Evolutionary conservation across 1,140 invertebrate genomes (phyloP).

Genomic region (Papilio helenus): DNA sequence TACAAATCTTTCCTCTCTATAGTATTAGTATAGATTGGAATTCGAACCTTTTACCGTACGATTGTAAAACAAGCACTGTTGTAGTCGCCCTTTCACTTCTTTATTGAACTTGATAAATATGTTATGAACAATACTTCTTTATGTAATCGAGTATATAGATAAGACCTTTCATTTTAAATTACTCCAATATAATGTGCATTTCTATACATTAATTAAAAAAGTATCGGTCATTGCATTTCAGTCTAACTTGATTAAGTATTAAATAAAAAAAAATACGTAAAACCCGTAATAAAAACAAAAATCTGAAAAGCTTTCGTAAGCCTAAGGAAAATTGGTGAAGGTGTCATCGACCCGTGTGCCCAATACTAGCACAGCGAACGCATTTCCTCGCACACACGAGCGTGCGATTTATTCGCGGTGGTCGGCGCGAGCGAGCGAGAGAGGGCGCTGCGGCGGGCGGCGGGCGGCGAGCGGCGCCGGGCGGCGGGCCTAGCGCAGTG

Average conservation of each 20-base stretch:
- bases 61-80: background rate
- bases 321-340: slow-evolving; percentile 68
- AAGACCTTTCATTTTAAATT: background rate
- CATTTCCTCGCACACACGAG: slow-evolving; percentile 74
- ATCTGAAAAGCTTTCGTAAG: slow-evolving; percentile 42
- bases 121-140: background rate
- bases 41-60: background rate
- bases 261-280: background rate
- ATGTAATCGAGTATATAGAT: background rate
- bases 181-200: background rate
- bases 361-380: slow-evolving; percentile 77
- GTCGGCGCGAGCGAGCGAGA: slow-evolving; percentile 45
- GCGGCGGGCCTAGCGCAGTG: slow-evolving; percentile 64
- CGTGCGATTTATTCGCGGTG: slow-evolving; percentile 73
- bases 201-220: background rate
- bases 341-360: slow-evolving; percentile 75
- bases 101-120: background rate
- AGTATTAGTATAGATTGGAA: slow-evolving; percentile 1
- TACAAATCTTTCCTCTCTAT: no score
- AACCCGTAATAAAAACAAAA: slow-evolving; percentile 1
- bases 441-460: slow-evolving; percentile 39
- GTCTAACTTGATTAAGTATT: background rate
- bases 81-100: background rate
- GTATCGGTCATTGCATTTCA: background rate
- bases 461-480: slow-evolving; percentile 55